Conservation (phyloP, 2,113 vertebrate genomes). For the Scomber japonicus region DNA sequence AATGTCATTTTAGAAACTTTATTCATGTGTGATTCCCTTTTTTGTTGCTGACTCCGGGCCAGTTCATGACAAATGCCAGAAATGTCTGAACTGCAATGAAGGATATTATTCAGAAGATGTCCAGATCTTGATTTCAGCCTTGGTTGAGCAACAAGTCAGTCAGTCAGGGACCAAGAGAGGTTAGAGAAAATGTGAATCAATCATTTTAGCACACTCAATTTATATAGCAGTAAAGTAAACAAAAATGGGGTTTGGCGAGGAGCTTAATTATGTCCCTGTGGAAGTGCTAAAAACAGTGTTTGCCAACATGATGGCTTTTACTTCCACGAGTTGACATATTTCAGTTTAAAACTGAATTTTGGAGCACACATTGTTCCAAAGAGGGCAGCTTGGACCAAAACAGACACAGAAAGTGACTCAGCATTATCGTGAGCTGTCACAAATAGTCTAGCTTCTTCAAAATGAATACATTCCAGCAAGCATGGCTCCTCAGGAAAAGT, state of each 20-base stretch:
- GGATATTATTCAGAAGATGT: neutral
- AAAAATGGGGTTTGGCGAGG: neutral
- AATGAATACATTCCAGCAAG: neutral
- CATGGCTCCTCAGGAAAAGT: neutral
- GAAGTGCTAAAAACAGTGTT: neutral
- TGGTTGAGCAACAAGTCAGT: neutral
- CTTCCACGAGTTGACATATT: slow-evolving; percentile 25
- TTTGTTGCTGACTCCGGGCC: too few species aligned
- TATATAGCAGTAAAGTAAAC: neutral
- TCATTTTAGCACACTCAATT: neutral
- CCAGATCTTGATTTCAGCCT: slow-evolving; percentile 6
- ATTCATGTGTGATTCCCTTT: too few species aligned
- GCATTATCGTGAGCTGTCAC: slow-evolving; percentile 11
- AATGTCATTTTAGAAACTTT: too few species aligned
- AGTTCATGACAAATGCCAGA: too few species aligned
- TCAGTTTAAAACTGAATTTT: slow-evolving; percentile 13
- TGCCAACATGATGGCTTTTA: neutral
- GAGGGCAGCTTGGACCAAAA: slow-evolving; percentile 1
- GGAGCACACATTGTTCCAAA: slow-evolving; percentile 12
- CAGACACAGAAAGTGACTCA: slow-evolving; percentile 17
- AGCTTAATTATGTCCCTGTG: neutral
- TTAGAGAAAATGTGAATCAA: neutral
- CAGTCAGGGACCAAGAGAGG: too few species aligned
- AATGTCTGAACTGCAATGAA: too few species aligned
- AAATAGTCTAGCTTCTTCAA: neutral